Percentiles rank a stretch among this genome's conserved stretches.
These are phyloP conservation scores for Microtus agrestis DNA, from an alignment of 2,797 vertebrate genomes.

Conservation along the genomic window DNA sequence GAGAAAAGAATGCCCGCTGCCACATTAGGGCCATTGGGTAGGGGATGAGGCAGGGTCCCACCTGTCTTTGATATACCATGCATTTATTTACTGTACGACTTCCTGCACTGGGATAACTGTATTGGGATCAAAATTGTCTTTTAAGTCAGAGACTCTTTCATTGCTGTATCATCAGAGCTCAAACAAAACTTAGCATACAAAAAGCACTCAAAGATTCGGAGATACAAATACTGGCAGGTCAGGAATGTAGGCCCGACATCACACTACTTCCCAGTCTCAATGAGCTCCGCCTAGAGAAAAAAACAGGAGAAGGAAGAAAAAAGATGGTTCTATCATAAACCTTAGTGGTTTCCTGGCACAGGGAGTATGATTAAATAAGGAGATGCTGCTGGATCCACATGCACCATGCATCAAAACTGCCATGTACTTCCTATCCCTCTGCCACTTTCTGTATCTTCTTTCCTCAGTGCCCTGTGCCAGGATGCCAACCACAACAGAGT, in stretches of 20 bases:
- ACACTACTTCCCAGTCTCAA: conserved; percentile 12
- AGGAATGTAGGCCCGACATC: neutral
- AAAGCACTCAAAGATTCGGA: conserved; percentile 47
- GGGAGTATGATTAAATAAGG: conserved; percentile 34
- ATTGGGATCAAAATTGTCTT: conserved; percentile 46
- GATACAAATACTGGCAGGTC: conserved; percentile 27
- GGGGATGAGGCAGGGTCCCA: neutral
- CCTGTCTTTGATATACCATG: neutral
- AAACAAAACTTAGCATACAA: conserved; percentile 4
- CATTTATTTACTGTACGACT: neutral
- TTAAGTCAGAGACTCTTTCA: conserved; percentile 61
- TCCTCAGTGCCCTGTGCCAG: neutral
- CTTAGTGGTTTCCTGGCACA: conserved; percentile 37
- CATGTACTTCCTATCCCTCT: neutral
- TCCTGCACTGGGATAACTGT: neutral
- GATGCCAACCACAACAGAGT: neutral
- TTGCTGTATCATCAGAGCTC: neutral
- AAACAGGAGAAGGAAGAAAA: neutral
- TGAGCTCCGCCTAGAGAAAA: neutral
- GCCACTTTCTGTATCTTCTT: neutral
- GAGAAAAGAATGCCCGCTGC: neutral
- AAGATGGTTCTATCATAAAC: conserved; percentile 13
- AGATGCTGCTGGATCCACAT: conserved; percentile 14
- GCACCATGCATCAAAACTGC: neutral
- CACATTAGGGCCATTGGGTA: neutral